Conservation (phyloP, 2,888 invertebrate species). For the Atrina japonica region DNA sequence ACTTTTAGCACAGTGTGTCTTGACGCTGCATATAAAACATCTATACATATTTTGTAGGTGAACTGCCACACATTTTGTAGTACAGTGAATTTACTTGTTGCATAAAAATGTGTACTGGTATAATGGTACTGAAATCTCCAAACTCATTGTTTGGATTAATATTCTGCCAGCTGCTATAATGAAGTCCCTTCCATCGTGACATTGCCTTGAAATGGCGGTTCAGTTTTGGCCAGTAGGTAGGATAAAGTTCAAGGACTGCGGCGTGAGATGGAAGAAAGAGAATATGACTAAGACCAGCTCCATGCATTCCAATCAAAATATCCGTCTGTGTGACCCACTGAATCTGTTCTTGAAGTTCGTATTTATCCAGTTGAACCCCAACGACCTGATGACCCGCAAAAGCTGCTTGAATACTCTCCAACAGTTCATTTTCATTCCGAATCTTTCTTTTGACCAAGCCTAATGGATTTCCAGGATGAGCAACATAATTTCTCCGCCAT, state of each 20-base stretch:
- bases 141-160: conserved; percentile 64
- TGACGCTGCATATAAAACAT: too few species aligned
- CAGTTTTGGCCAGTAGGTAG: conserved; percentile 64
- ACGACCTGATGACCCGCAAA: conserved; percentile 60
- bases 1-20: too few species aligned
- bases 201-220: conserved; percentile 73
- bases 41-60: too few species aligned
- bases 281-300: conserved; percentile 78
- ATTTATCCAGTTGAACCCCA: conserved; percentile 74
- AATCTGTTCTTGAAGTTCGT: conserved; percentile 74
- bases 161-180: conserved; percentile 76
- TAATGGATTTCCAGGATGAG: conserved; percentile 76
- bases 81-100: conserved; percentile 11
- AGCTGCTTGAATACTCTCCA: conserved; percentile 56
- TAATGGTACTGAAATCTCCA: conserved; percentile 56
- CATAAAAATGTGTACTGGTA: conserved; percentile 58
- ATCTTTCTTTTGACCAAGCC: conserved; percentile 77
- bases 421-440: conserved; percentile 76
- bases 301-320: conserved; percentile 80
- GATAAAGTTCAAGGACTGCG: conserved; percentile 77
- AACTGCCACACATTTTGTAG: too few species aligned
- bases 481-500: conserved; percentile 78
- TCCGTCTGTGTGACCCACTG: conserved; percentile 70
- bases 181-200: conserved; percentile 74
- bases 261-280: conserved; percentile 75